These are phyloP conservation scores for Leiothrix lutea DNA, from an alignment of 2,113 vertebrate genomes.

Conservation along the genomic window DNA sequence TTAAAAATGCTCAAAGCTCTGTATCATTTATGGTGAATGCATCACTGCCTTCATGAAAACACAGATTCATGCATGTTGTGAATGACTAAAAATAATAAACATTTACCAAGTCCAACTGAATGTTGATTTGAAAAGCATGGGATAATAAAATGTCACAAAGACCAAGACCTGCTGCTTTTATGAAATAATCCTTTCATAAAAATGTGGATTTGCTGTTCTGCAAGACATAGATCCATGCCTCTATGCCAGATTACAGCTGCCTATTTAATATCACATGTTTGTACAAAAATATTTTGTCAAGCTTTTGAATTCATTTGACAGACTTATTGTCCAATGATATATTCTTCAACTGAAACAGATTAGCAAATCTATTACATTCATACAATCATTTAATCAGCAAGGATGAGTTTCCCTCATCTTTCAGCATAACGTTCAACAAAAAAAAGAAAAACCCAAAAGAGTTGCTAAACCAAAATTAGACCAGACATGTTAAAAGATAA, in stretches of 20 bases:
- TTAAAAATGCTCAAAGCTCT: not conserved
- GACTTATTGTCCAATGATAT: not conserved
- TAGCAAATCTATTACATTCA: not conserved
- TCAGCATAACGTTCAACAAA: not conserved
- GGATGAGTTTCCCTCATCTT: not conserved
- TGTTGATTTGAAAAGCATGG: not conserved
- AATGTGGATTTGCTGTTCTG: not conserved
- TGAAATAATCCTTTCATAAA: not conserved
- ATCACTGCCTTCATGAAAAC: not conserved
- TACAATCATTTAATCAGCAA: not conserved
- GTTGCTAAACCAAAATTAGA: not conserved
- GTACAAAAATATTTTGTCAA: not conserved
- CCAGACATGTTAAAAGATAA: not conserved
- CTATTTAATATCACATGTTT: not conserved
- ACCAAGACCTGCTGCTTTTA: conserved; percentile 9
- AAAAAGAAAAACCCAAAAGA: not conserved
- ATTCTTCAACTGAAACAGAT: not conserved
- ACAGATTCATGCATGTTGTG: not conserved
- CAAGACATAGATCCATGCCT: not conserved
- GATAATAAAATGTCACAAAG: not conserved
- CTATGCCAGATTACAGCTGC: not conserved
- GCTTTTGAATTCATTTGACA: not conserved
- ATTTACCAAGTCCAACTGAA: conserved; percentile 22
- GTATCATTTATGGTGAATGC: not conserved
- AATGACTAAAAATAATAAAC: not conserved